phyloP scores from a whole-genome alignment of 2,797 vertebrate species.

The Lemur catta region DNA sequence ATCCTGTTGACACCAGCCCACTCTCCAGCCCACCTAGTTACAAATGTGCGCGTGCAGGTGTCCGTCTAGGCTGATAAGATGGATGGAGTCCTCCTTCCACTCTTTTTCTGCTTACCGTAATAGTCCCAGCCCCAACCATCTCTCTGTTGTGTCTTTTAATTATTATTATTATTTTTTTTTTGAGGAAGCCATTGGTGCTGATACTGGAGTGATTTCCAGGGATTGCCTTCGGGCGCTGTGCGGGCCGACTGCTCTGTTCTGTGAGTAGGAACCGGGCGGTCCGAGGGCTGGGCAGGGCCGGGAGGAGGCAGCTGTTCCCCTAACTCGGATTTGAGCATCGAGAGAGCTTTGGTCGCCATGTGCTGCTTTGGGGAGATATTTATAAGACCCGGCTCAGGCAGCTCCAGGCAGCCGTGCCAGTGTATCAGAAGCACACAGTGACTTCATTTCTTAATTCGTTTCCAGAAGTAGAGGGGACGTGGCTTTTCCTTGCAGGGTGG shows the following conservation, averaged over 20 bases:
- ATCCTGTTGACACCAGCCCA: not conserved
- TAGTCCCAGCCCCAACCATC: not conserved
- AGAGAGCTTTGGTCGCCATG: not conserved
- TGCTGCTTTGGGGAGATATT: constrained; percentile 27
- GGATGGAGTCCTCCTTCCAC: not conserved
- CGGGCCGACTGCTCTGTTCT: not conserved
- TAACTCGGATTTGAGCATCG: not conserved
- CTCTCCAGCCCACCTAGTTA: not conserved
- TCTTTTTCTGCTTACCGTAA: not conserved
- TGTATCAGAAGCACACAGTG: not conserved
- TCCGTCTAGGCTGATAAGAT: not conserved
- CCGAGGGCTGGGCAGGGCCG: not conserved
- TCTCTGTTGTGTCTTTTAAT: not conserved
- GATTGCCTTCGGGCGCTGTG: not conserved
- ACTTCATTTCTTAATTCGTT: constrained; percentile 48
- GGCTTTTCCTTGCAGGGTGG: not conserved
- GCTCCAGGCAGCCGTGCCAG: not conserved
- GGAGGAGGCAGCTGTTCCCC: not conserved
- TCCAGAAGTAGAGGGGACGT: not conserved
- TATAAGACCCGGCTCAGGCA: not conserved
- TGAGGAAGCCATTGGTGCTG: not conserved
- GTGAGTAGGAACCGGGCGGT: not conserved
- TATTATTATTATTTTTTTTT: not conserved
- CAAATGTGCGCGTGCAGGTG: not conserved
- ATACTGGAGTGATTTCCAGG: not conserved